Evolutionary conservation across 64 coral and sea anemone genomes (phyloP).

Genomic region (Platygyra sinensis): DNA sequence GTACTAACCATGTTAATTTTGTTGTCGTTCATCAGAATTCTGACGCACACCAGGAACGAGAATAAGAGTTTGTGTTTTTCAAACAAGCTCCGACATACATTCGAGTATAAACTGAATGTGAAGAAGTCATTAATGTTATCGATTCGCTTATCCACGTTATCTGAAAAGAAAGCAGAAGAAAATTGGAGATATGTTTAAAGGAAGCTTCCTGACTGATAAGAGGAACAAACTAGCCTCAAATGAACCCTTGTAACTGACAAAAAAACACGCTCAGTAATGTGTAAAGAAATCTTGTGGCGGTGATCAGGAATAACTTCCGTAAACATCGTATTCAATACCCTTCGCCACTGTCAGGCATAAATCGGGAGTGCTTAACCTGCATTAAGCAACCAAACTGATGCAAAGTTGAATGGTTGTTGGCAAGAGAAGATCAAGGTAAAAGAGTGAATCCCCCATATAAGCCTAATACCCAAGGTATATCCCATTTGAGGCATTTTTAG

Average conservation of each 20-base stretch:
- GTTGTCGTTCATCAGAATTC: conserved; percentile 96
- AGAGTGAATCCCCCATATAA: too few relatives aligned
- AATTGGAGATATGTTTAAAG: background rate
- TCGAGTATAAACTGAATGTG: conserved; percentile 96
- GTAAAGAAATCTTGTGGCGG: too few relatives aligned
- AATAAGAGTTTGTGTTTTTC: conserved; percentile 96
- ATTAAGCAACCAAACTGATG: too few relatives aligned
- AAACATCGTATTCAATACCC: background rate
- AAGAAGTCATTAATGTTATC: conserved; percentile 97
- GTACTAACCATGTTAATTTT: conserved; percentile 88
- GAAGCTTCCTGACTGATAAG: too few relatives aligned
- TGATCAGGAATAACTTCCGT: background rate
- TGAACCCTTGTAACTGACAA: background rate
- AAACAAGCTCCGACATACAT: conserved; percentile 94
- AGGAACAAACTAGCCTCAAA: background rate
- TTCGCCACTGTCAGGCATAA: too few relatives aligned
- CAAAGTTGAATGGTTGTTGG: too few relatives aligned
- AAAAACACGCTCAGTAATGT: too few relatives aligned
- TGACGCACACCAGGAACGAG: conserved; percentile 92
- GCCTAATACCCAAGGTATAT: too few relatives aligned
- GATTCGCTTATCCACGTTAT: conserved; percentile 93
- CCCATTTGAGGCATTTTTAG: too few relatives aligned
- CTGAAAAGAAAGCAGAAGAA: conserved; percentile 51
- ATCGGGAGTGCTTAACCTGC: too few relatives aligned
- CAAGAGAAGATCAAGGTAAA: too few relatives aligned